phyloP scores from a whole-genome alignment of 2,797 vertebrate genomes.

The Taenioides sp. region DNA sequence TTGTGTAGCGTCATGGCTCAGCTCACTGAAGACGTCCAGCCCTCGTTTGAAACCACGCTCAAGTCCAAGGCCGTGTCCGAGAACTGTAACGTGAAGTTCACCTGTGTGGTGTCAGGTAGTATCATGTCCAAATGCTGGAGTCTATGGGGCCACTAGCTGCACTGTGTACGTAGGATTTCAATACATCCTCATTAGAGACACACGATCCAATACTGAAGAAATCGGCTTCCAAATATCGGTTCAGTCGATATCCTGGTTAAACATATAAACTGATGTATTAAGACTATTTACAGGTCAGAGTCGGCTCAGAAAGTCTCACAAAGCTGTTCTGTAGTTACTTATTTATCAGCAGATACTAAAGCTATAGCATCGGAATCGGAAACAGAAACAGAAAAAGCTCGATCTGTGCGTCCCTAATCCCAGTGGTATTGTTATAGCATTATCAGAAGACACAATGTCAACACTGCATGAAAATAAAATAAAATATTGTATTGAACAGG shows the following conservation, averaged over 20 bases:
- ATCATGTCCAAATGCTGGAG: slow-evolving; percentile 31
- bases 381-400: background rate
- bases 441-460: background rate
- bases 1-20: slow-evolving; percentile 97
- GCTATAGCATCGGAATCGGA: no score
- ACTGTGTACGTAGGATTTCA: slow-evolving; percentile 31
- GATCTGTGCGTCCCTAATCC: background rate
- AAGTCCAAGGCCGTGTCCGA: slow-evolving; percentile 94
- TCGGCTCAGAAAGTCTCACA: no score
- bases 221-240: no score
- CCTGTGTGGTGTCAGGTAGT: slow-evolving; percentile 92
- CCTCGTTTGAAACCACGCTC: slow-evolving; percentile 92
- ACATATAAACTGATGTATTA: no score
- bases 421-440: background rate
- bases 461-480: background rate
- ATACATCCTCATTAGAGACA: background rate
- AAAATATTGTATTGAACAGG: background rate
- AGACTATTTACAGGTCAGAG: no score
- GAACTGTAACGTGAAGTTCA: slow-evolving; percentile 92
- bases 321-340: no score
- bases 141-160: background rate
- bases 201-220: no score
- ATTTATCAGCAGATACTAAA: no score
- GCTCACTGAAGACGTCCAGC: slow-evolving; percentile 96
- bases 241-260: no score